A percentile compares a stretch with the other conserved stretches of the same genome.
These are phyloP conservation scores for Phengaris arion DNA, from an alignment of 2,888 invertebrate genomes.

Conservation along the genomic window DNA sequence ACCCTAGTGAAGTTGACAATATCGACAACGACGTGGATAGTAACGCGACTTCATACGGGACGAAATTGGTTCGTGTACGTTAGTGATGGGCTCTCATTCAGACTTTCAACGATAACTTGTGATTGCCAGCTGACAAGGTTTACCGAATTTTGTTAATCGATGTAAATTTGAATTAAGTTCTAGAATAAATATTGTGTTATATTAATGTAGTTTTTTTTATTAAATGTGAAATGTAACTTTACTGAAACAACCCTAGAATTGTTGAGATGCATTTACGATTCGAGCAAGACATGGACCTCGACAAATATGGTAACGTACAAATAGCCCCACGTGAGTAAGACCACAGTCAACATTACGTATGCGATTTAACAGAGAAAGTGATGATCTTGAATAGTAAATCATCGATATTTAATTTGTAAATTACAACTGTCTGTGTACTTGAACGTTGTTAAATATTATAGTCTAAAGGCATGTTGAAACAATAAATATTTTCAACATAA, in stretches of 20 bases:
- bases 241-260: slow-evolving; percentile 44
- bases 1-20: slow-evolving; percentile 7
- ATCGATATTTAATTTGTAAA: slow-evolving; percentile 10
- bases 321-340: slow-evolving; percentile 36
- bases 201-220: too few relatives aligned
- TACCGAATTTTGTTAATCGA: neutral
- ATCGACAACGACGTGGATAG: slow-evolving; percentile 8
- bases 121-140: neutral
- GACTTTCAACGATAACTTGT: neutral
- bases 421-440: neutral
- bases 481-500: neutral
- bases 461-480: neutral
- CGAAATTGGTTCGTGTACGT: neutral
- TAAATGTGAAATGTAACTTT: neutral
- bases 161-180: neutral
- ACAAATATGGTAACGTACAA: slow-evolving; percentile 39
- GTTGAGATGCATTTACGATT: slow-evolving; percentile 48
- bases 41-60: slow-evolving; percentile 2
- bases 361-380: slow-evolving; percentile 26
- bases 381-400: neutral
- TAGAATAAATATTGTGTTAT: too few relatives aligned
- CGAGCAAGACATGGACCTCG: slow-evolving; percentile 53
- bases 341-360: neutral
- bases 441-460: neutral
- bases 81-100: neutral